Percentiles rank a stretch among this genome's conserved stretches.
These are phyloP conservation scores for Diplolepis rosae DNA, from an alignment of 2,888 invertebrate genomes.

Conservation along the genomic window DNA sequence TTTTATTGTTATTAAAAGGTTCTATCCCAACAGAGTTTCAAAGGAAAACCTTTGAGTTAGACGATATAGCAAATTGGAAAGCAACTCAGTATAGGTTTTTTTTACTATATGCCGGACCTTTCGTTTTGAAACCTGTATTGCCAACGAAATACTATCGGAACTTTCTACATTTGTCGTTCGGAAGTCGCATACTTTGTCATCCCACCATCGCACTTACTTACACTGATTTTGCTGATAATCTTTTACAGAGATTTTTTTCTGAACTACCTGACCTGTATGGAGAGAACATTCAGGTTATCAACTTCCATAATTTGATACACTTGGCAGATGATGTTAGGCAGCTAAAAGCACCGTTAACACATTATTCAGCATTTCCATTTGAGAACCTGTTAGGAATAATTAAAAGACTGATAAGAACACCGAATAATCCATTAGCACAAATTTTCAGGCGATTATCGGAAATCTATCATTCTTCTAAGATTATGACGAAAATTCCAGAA, in stretches of 20 bases:
- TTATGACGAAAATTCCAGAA: no score
- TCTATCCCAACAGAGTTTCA: conserved; percentile 44
- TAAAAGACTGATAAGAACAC: no score
- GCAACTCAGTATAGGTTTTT: conserved; percentile 47
- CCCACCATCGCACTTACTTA: conserved; percentile 9
- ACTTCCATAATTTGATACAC: no score
- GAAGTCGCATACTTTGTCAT: conserved; percentile 40
- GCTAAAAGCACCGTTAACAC: no score
- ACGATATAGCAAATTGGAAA: conserved; percentile 40
- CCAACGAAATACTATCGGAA: conserved; percentile 33
- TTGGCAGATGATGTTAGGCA: no score
- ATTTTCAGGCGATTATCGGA: no score
- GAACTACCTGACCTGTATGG: conserved; percentile 39
- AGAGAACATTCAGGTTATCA: conserved; percentile 32
- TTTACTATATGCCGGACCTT: conserved; percentile 37
- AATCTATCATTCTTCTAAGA: no score
- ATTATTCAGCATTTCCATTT: no score
- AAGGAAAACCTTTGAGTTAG: conserved; percentile 38
- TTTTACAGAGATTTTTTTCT: conserved; percentile 35
- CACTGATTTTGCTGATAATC: conserved; percentile 29
- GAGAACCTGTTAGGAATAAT: no score
- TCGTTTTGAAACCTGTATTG: conserved; percentile 32
- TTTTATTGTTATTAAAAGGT: neutral
- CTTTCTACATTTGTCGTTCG: conserved; percentile 34
- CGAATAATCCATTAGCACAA: no score